Percentiles rank a stretch among this genome's conserved stretches.
These are phyloP conservation scores for Bubo blakistoni DNA, from an alignment of 2,113 vertebrate species.

Conservation along the genomic window DNA sequence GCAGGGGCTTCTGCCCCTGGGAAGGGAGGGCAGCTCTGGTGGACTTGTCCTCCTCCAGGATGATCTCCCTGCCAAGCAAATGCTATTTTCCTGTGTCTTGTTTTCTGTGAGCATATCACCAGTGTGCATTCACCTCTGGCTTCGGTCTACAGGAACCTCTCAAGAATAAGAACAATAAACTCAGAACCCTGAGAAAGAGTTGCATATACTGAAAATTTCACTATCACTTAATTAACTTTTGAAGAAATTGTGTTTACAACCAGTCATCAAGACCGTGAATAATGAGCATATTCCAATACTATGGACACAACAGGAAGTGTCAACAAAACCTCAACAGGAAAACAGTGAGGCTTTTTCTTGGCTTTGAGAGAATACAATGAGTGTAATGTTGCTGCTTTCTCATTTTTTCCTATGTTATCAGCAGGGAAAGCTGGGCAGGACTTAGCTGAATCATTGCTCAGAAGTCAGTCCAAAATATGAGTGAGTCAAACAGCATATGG, in stretches of 20 bases:
- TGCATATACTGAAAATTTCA: not conserved
- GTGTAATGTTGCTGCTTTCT: not conserved
- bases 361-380: not conserved
- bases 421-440: not conserved
- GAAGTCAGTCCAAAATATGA: slow-evolving; percentile 16
- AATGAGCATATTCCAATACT: not conserved
- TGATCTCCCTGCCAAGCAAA: not conserved
- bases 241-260: not conserved
- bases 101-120: fast-evolving
- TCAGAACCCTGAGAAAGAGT: not conserved
- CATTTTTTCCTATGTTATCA: slow-evolving; percentile 20
- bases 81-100: fast-evolving
- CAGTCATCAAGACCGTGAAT: not conserved
- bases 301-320: not conserved
- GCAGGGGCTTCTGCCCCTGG: not conserved
- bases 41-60: not conserved
- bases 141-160: not conserved
- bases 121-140: not conserved
- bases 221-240: not conserved
- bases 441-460: slow-evolving; percentile 31
- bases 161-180: not conserved
- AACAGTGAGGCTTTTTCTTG: slow-evolving; percentile 6
- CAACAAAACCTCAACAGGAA: not conserved
- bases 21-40: not conserved
- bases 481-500: not conserved